These are phyloP conservation scores for Cyaniris semiargus DNA, from an alignment of 2,888 invertebrate species.

Conservation along the genomic window DNA sequence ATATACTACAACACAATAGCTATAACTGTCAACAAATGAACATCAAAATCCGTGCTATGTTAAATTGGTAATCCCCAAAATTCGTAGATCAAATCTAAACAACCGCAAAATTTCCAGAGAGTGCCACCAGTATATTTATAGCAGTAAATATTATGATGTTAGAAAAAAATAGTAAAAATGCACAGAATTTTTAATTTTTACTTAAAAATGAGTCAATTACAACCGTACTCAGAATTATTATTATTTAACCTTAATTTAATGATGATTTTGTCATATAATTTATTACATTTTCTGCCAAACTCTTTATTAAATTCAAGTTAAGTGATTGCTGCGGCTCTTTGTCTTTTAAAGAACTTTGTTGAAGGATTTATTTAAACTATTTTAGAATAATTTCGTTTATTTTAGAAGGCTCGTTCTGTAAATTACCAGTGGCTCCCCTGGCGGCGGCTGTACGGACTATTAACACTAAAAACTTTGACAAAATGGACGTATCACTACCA, in stretches of 20 bases:
- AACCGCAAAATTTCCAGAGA: neutral
- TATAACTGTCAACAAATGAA: conserved; percentile 28
- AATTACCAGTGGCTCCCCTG: neutral
- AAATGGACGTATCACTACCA: conserved; percentile 27
- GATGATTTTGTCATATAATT: neutral
- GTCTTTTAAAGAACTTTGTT: neutral
- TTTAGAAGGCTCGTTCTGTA: neutral
- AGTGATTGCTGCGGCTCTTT: neutral
- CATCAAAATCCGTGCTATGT: conserved; percentile 22
- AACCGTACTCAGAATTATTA: too few relatives aligned
- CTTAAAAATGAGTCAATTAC: too few relatives aligned
- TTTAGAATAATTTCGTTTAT: conserved; percentile 9
- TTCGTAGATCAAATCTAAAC: neutral
- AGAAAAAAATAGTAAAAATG: too few relatives aligned
- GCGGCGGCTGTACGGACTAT: neutral
- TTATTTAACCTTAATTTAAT: too few relatives aligned
- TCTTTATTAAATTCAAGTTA: too few relatives aligned
- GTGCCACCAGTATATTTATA: neutral
- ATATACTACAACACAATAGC: conserved; percentile 43
- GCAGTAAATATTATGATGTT: neutral
- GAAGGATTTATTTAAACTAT: neutral
- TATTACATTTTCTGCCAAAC: neutral
- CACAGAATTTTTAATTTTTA: too few relatives aligned
- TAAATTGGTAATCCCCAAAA: conserved; percentile 28
- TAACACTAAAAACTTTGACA: neutral